Conservation (phyloP, 2,113 vertebrate genomes). For the Carlito syrichta region DNA sequence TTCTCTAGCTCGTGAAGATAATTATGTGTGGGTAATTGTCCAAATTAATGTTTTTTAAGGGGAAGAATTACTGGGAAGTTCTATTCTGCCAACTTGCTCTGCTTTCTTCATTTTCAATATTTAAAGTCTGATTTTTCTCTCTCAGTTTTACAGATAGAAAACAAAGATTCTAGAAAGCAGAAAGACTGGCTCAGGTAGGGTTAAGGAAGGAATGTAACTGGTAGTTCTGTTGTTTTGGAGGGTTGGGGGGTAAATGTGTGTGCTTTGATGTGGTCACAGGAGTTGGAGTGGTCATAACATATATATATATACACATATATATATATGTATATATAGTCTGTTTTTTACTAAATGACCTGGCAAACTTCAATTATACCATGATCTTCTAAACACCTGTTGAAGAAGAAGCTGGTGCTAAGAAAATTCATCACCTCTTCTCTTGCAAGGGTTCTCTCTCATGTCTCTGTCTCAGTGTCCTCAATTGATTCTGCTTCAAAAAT, state of each 20-base stretch:
- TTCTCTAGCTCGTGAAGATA: too few relatives aligned
- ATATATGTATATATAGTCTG: too few relatives aligned
- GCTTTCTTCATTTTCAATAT: too few relatives aligned
- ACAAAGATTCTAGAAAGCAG: background rate
- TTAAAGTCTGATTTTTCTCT: too few relatives aligned
- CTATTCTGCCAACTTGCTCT: too few relatives aligned
- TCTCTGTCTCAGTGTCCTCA: background rate
- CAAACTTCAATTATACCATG: background rate
- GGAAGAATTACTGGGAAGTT: too few relatives aligned
- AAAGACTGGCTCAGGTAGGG: background rate
- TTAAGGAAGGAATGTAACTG: background rate
- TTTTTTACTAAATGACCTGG: background rate
- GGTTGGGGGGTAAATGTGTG: background rate
- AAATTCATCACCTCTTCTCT: background rate
- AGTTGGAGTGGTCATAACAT: background rate
- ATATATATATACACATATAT: too few relatives aligned
- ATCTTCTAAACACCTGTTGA: background rate
- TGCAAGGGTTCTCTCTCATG: background rate
- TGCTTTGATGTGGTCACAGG: background rate
- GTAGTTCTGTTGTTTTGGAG: background rate
- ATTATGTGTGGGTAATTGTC: too few relatives aligned
- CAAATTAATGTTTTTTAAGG: too few relatives aligned
- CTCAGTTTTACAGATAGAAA: background rate
- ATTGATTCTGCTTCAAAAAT: slow-evolving; percentile 52
- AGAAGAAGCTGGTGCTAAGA: background rate